phyloP scores from a whole-genome alignment of 2,888 invertebrate genomes.

The Brenthis hecate region DNA sequence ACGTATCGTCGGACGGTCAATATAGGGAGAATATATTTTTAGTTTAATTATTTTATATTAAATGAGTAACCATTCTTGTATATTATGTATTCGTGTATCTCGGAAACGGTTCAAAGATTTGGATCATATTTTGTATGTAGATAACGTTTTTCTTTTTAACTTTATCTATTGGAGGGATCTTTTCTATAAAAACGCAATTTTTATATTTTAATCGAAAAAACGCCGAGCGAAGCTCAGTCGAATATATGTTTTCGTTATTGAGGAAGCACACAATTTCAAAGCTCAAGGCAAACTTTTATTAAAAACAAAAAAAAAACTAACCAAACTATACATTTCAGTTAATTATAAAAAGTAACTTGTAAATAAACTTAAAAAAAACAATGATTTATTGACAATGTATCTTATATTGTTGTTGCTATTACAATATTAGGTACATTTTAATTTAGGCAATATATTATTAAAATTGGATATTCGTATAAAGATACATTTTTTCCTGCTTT shows the following conservation, averaged over 20 bases:
- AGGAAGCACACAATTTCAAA: constrained; percentile 33
- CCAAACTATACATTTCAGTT: constrained; percentile 69
- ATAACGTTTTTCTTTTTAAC: too few relatives aligned
- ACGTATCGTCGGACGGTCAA: too few relatives aligned
- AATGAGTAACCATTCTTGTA: too few relatives aligned
- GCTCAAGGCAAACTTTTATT: constrained; percentile 48
- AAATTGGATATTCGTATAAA: neutral
- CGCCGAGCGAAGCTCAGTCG: too few relatives aligned
- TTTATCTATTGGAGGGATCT: too few relatives aligned
- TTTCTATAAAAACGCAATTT: too few relatives aligned
- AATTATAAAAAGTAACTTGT: constrained; percentile 70
- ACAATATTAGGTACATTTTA: constrained; percentile 11
- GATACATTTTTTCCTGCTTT: neutral
- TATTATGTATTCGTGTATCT: too few relatives aligned
- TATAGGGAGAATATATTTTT: too few relatives aligned
- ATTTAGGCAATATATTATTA: constrained; percentile 12
- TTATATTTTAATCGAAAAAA: too few relatives aligned
- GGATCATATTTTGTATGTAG: too few relatives aligned
- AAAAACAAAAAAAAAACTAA: constrained; percentile 47
- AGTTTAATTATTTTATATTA: too few relatives aligned
- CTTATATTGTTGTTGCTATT: constrained; percentile 11
- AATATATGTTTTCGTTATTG: neutral
- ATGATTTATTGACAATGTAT: constrained; percentile 48
- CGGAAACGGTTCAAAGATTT: too few relatives aligned
- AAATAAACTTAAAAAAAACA: constrained; percentile 70